phyloP scores from a whole-genome alignment of 2,797 vertebrate species.

The Triplophysa yarkandensis region DNA sequence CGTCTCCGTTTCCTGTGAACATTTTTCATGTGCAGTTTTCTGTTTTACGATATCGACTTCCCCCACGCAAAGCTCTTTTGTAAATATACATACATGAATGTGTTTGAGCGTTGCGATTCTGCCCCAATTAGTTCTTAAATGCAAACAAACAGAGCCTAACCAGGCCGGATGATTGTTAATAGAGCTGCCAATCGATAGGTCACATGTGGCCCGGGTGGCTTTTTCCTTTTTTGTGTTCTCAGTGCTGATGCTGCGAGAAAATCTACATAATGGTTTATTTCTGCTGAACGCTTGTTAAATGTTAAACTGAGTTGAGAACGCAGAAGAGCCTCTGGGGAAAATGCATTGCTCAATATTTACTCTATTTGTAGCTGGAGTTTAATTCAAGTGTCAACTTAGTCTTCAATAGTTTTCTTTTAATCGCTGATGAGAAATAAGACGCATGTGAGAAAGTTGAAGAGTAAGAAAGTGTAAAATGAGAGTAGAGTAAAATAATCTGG shows the following conservation, averaged over 20 bases:
- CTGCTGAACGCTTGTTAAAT: neutral
- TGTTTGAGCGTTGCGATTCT: neutral
- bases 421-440: too few species aligned
- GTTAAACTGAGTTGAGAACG: neutral
- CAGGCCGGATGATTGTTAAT: neutral
- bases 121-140: constrained; percentile 6
- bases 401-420: too few species aligned
- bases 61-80: neutral
- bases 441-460: too few species aligned
- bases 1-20: neutral
- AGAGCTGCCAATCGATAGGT: neutral
- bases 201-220: neutral
- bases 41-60: neutral
- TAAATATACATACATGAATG: neutral
- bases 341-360: too few species aligned
- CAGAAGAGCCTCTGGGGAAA: neutral
- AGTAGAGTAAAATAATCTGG: too few species aligned
- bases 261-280: neutral
- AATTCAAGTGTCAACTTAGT: too few species aligned
- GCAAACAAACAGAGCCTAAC: constrained; percentile 3
- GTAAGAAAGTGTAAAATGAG: too few species aligned
- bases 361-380: too few species aligned
- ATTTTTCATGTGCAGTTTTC: constrained; percentile 1
- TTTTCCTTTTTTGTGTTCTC: neutral
- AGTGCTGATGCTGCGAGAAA: neutral